Evolutionary conservation across 92 coral and sea anemone species (phyloP), one percentile per base, ranked within the genome.

Genomic region (Paramuricea clavata): DNA sequence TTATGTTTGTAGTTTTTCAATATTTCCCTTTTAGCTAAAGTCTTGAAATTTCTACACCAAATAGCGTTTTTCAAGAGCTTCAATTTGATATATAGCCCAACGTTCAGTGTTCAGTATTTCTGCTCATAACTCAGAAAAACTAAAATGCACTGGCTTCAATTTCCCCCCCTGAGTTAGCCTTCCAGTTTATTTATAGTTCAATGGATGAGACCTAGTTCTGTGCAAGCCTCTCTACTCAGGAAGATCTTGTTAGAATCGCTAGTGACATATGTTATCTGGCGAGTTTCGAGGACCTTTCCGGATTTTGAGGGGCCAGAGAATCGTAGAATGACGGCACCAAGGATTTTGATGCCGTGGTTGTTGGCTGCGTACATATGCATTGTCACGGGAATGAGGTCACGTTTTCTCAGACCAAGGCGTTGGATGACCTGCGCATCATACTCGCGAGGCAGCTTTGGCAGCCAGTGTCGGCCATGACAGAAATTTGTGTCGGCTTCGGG

Each of bases 391-490:
- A 76, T 61, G 7, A 86, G 84, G 25, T 61, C 69, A 2, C 31
- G 42, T 50, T 54, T 23, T 0, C 47, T 54, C 2, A 77, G 64
- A 9, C 69, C 43, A 31, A 77, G 47, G 9, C 69, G 41, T 50
- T 35, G 67, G 69, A 77, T 77, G 5, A 56, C 68, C n/a, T 77
- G n/a, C 82, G n/a, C n/a, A n/a, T n/a, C n/a, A 77, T n/a, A 54
- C 67, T 30, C 1, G 82, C 82, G 5, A 76, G 76, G 73, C 95
- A 90, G 85, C 93, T 93, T 78, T 90, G 93, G 82, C 91, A 90
- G 74, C 91, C 92, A 0, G 87, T 87, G 89, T 90, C 90, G 1
- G 95, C 95, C 93, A 91, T 93, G 1, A 87, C 92, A 3, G 91
- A 78, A 32, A 87, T 83, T 75, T 42, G 69, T 83, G 57, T 61